phyloP scores from a whole-genome alignment of 2,888 invertebrate species.

The Adelognathus sp. region DNA sequence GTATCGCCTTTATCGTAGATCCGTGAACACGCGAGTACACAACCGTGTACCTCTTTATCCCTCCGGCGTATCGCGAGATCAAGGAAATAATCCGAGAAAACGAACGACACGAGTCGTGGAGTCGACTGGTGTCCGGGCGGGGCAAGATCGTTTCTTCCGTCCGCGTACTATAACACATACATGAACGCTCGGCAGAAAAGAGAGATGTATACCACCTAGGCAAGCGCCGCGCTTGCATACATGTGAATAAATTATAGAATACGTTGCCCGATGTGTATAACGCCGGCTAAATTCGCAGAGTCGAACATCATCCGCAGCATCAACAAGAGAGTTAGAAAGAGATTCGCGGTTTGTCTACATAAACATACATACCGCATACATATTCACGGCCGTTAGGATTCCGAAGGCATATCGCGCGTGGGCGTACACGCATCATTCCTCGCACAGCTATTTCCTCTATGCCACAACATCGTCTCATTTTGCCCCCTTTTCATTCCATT shows the following conservation, averaged over 20 bases:
- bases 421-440: constrained; percentile 6
- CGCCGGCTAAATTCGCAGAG: constrained; percentile 13
- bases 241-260: constrained; percentile 20
- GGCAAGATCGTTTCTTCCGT: constrained; percentile 5
- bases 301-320: neutral
- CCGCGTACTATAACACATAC: neutral
- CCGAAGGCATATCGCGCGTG: constrained; percentile 24
- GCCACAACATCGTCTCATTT: neutral
- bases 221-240: neutral
- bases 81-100: constrained; percentile 24
- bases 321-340: neutral
- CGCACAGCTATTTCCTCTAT: constrained; percentile 7
- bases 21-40: neutral
- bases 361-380: neutral
- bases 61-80: neutral
- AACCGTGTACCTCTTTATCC: neutral
- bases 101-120: constrained; percentile 11
- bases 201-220: constrained; percentile 9
- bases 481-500: neutral
- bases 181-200: neutral
- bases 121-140: constrained; percentile 10
- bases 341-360: constrained; percentile 13
- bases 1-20: neutral
- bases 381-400: constrained; percentile 19
- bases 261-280: neutral